These are phyloP conservation scores for Orchestia grillus DNA, from an alignment of 1,140 invertebrate species.

Conservation along the genomic window DNA sequence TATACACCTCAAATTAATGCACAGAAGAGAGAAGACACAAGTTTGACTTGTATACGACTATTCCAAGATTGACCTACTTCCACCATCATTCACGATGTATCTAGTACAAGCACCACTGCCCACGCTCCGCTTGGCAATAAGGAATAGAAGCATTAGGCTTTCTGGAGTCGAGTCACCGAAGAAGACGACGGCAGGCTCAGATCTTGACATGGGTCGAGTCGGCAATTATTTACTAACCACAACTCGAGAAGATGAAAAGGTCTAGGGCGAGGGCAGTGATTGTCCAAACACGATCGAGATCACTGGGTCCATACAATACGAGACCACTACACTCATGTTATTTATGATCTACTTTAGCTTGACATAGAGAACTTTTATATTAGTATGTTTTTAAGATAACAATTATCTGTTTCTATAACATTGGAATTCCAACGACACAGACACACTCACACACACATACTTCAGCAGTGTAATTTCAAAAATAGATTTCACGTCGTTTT, in stretches of 20 bases:
- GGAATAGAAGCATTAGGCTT: neutral
- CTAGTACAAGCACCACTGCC: neutral
- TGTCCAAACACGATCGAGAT: neutral
- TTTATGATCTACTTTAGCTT: slow-evolving; percentile 22
- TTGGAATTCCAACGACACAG: slow-evolving; percentile 44
- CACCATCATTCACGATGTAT: neutral
- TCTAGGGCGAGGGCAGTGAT: neutral
- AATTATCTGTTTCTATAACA: slow-evolving; percentile 49
- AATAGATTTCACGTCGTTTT: slow-evolving; percentile 8
- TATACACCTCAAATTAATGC: slow-evolving; percentile 33
- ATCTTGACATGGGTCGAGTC: neutral
- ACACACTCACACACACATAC: slow-evolving; percentile 29
- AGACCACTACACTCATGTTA: slow-evolving; percentile 35
- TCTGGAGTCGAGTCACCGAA: neutral
- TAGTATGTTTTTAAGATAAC: slow-evolving; percentile 40
- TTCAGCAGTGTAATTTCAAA: slow-evolving; percentile 12
- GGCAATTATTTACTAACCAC: neutral
- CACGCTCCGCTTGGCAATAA: neutral
- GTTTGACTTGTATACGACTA: neutral
- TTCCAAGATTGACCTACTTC: neutral
- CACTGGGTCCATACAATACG: slow-evolving; percentile 15
- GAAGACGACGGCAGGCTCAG: neutral
- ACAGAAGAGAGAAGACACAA: slow-evolving; percentile 28
- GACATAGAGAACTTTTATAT: slow-evolving; percentile 44
- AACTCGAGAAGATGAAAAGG: neutral